A percentile compares a stretch with the other conserved stretches of the same genome.
These are phyloP conservation scores for Cynopterus sphinx DNA, from an alignment of 2,797 vertebrate genomes.

Conservation along the genomic window DNA sequence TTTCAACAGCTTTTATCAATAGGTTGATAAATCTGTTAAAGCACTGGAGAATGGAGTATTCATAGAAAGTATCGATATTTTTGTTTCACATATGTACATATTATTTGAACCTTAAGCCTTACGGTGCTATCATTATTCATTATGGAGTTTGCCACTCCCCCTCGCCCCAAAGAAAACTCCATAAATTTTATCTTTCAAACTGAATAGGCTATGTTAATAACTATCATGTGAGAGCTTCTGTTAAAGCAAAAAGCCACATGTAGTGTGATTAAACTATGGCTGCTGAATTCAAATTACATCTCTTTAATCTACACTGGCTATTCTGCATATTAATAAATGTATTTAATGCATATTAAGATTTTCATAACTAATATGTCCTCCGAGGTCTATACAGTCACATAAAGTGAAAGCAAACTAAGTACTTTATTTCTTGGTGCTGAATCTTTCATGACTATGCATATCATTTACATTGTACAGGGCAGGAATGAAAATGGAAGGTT, in stretches of 20 bases:
- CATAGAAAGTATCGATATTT: neutral
- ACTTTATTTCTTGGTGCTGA: neutral
- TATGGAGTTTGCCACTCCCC: neutral
- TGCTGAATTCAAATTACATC: neutral
- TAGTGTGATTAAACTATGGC: neutral
- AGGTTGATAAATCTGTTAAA: neutral
- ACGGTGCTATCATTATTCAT: neutral
- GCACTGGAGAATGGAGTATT: neutral
- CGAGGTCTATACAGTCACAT: neutral
- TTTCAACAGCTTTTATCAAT: neutral
- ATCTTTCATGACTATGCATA: neutral
- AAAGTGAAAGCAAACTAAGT: constrained; percentile 35
- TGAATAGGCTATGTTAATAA: neutral
- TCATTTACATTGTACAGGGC: neutral
- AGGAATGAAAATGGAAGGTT: neutral
- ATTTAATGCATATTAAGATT: neutral
- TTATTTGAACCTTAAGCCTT: neutral
- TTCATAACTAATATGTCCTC: constrained; percentile 22
- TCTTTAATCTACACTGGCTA: neutral
- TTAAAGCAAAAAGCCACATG: neutral
- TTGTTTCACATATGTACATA: neutral
- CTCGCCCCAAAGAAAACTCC: neutral
- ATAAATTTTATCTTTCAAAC: neutral
- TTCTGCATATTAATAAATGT: constrained; percentile 12
- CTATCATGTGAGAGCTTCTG: neutral